Evolutionary conservation across 2,797 vertebrate genomes (phyloP), one percentile per base, ranked within the genome.

Genomic region (Lerista edwardsae): DNA sequence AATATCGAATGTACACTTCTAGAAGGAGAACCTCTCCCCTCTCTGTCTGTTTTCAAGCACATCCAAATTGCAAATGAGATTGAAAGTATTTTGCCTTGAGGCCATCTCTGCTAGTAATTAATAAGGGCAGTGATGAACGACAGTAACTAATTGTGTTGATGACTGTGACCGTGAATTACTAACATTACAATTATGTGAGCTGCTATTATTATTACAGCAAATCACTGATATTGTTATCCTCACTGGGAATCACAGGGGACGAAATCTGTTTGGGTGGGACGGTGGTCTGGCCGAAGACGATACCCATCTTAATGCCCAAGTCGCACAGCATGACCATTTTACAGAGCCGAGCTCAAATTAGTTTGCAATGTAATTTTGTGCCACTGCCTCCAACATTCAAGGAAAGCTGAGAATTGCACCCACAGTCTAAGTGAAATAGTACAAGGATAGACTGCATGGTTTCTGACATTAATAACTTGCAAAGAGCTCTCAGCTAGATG

Each of bases 51-150:
- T 71, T 74, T 76, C 44, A 1, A 34, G 61, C 7, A 41, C 41
- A 81, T 88, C 85, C 29, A 41, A 85, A 79, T 82, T 87, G 86
- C 87, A 84, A 83, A 79, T 59, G 84, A 82, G 84, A 82, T 80
- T 86, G 65, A 57, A 79, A 83, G 39, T 89, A 82, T 84, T 90
- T 80, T 80, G 85, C 74, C 88, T 89, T 29, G 90, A 80, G 85
- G 72, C 84, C 86, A 65, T 31, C 27, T 51, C 79, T 88, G 80
- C 36, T 9, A 19, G 84, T 93, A 91, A 93, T 89, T 91, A 93
- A 82, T 73, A 39, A 88, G 90, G 87, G 83, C 86, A 88, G 84
- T 88, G 91, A 93, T 92, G 88, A 92, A 93, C 64, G 86, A 82
- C 85, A 80, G 2, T 78, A 67, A 4, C 88, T 87, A 34, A 84